Evolutionary conservation across 2,113 vertebrate genomes (phyloP).

Genomic region (Orthochromis indermauri): DNA sequence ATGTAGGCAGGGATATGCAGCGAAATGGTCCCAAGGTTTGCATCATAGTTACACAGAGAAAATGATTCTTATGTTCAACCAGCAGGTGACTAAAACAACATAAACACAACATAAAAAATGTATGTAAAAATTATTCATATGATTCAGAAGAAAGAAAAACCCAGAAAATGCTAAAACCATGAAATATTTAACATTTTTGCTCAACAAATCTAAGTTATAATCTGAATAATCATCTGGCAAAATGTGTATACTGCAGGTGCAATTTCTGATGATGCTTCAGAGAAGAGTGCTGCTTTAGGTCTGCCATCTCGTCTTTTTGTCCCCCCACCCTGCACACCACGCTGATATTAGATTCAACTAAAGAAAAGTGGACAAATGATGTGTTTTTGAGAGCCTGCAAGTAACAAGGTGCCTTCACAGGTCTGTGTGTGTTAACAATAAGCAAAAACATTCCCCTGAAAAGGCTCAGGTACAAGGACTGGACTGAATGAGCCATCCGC

Average conservation of each 20-base stretch:
- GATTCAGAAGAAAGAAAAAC: accelerated
- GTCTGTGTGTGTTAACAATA: neutral
- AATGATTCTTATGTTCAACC: neutral
- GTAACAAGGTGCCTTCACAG: neutral
- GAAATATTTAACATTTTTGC: neutral
- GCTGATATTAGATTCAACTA: neutral
- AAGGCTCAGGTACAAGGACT: neutral
- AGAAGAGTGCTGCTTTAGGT: accelerated
- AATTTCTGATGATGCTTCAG: neutral
- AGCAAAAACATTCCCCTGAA: neutral
- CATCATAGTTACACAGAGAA: neutral
- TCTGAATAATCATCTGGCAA: neutral
- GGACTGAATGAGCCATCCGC: neutral
- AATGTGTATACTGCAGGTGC: neutral
- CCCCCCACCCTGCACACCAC: neutral
- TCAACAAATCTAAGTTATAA: neutral
- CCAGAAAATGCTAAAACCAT: neutral
- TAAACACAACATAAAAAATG: neutral
- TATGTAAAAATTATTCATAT: neutral
- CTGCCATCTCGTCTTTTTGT: neutral
- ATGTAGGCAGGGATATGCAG: neutral
- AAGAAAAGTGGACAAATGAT: neutral
- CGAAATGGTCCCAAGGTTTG: neutral
- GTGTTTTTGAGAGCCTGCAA: neutral
- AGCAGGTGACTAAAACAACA: neutral